Evolutionary conservation across 2,888 invertebrate genomes (phyloP), one percentile per base, ranked within the genome.

Genomic region (Pollenia amentaria): DNA sequence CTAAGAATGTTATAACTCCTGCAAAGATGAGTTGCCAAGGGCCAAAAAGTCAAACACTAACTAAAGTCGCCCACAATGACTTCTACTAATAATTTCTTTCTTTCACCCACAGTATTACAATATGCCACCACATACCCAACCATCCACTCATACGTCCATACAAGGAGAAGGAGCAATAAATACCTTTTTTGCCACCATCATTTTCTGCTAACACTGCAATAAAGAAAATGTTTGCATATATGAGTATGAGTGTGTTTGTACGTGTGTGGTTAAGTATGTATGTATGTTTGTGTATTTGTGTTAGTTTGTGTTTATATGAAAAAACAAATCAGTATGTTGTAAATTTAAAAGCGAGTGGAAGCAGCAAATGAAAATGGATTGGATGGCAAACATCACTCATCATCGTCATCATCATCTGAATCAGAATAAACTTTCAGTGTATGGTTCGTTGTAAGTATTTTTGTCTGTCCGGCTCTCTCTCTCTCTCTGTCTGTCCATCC

Each of bases 41-140:
- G 81, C 85, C 76, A 77, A 81, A 85, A 85, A 85, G 85, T 81
- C 85, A 85, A 85, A 81, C 81, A 85, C 77, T 73, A 72, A 72
- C 85, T 77, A 65, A 72, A 81, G 38, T 81, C 85, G 77, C 85
- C 81, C 85, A 85, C 85, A 85, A 85, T 67, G 73, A 85, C 44
- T 70, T 76, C 65, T 51, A 77, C 77, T 73, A 77, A 77, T 77
- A 38, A 29, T 2, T 2, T 29, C 29, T 29, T 29, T 29, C 40
- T 65, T 75, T 67, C 67, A 42, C 57, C 67, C 62, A 64, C 55
- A 80, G 60, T 67, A 48, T 67, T 60, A 29, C 51, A 44, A 76
- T 6, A 72, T 84, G 51, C 84, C 48, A 38, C 29, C 29, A 29
- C 29, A 29, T 6, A 29, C 29, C 29, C 3, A 6, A 57, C 51